Evolutionary conservation across 2,113 vertebrate species (phyloP).

Genomic region (Eonycteris spelaea): DNA sequence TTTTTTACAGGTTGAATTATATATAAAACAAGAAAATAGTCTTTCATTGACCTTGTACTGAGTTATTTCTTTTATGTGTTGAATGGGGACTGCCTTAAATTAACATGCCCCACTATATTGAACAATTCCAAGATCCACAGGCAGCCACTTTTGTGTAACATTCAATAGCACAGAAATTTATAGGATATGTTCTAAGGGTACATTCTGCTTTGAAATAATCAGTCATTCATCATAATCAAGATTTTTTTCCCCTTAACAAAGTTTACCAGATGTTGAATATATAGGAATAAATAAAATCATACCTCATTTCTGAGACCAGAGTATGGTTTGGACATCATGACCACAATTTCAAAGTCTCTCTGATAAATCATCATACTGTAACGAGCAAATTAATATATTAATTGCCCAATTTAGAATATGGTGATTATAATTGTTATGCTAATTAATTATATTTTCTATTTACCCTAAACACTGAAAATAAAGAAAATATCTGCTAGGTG

Average conservation of each 20-base stretch:
- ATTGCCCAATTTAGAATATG: background rate
- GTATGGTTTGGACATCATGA: background rate
- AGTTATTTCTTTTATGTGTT: conserved; percentile 31
- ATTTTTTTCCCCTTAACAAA: background rate
- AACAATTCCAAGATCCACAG: conserved; percentile 29
- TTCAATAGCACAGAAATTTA: background rate
- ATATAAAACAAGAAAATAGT: conserved; percentile 22
- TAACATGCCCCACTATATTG: conserved; percentile 22
- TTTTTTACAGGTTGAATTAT: background rate
- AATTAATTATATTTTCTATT: background rate
- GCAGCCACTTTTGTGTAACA: conserved; percentile 8
- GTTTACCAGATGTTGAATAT: background rate
- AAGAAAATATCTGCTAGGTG: background rate
- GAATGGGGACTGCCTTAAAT: background rate
- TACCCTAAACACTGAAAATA: background rate
- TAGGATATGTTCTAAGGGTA: background rate
- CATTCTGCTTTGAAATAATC: conserved; percentile 6
- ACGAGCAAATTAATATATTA: background rate
- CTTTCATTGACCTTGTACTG: background rate
- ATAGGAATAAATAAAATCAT: background rate
- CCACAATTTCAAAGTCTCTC: background rate
- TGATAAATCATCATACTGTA: background rate
- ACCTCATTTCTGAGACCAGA: background rate
- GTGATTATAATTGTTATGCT: background rate
- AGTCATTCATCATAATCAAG: background rate